Conservation (phyloP, 2,797 vertebrate genomes). For the Catamblyrhynchus diadema region DNA sequence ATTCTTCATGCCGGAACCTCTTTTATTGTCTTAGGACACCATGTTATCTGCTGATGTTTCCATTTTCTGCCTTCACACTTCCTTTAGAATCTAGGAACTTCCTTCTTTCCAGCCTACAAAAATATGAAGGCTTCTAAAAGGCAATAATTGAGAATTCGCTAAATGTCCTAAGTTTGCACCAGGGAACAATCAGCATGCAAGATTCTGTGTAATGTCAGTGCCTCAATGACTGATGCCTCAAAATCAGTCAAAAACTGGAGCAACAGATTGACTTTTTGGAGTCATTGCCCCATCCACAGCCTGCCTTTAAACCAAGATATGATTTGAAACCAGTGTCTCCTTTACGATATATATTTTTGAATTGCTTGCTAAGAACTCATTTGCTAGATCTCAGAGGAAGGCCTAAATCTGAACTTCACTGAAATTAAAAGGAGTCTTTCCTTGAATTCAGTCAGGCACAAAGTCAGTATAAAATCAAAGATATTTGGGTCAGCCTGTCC, state of each 20-base stretch:
- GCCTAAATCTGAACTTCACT: background rate
- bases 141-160: background rate
- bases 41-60: background rate
- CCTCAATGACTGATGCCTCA: background rate
- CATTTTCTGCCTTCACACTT: background rate
- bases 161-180: background rate
- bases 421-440: background rate
- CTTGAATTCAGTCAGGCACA: background rate
- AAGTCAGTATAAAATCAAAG: background rate
- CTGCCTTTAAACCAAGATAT: background rate
- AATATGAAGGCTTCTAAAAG: background rate
- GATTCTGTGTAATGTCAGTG: background rate
- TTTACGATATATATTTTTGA: background rate
- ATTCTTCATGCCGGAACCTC: background rate
- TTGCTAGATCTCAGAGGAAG: background rate
- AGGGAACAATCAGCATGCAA: background rate
- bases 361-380: background rate
- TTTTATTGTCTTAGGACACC: background rate
- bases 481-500: background rate
- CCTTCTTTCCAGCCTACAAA: background rate
- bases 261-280: background rate
- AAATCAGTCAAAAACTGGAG: background rate
- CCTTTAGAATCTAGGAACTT: background rate
- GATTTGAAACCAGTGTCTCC: background rate
- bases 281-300: fast-evolving